phyloP scores from a whole-genome alignment of 2,797 vertebrate genomes.

The Peromyscus aztecus region DNA sequence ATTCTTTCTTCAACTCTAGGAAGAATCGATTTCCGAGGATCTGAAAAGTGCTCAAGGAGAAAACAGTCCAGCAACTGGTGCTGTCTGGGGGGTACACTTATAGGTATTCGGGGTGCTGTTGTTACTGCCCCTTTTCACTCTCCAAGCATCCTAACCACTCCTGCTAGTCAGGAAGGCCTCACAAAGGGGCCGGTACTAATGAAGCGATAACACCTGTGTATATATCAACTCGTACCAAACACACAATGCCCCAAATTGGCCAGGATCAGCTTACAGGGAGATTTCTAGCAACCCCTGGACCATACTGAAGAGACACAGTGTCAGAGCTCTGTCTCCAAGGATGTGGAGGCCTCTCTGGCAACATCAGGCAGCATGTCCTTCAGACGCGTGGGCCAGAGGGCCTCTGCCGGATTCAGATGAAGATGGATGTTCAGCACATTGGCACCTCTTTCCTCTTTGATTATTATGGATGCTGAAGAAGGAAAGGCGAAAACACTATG shows the following conservation, averaged over 20 bases:
- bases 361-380: not conserved
- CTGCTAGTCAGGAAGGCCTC: not conserved
- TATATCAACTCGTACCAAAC: not conserved
- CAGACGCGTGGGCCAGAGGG: not conserved
- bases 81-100: not conserved
- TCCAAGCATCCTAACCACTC: not conserved
- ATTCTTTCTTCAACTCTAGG: not conserved
- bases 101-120: not conserved
- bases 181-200: not conserved
- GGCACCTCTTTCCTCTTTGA: too few species aligned
- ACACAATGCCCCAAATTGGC: not conserved
- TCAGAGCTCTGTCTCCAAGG: not conserved
- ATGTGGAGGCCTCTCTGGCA: not conserved
- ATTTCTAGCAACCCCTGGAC: not conserved
- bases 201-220: not conserved
- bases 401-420: rapidly evolving
- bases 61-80: not conserved
- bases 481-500: not conserved
- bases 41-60: not conserved
- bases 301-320: not conserved
- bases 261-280: not conserved
- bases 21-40: not conserved
- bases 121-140: not conserved
- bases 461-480: not conserved
- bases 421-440: too few species aligned